Percentiles rank a stretch among this genome's conserved stretches.
Conservation (phyloP, 1,140 invertebrate genomes). For the Calephelis virginiensis region DNA sequence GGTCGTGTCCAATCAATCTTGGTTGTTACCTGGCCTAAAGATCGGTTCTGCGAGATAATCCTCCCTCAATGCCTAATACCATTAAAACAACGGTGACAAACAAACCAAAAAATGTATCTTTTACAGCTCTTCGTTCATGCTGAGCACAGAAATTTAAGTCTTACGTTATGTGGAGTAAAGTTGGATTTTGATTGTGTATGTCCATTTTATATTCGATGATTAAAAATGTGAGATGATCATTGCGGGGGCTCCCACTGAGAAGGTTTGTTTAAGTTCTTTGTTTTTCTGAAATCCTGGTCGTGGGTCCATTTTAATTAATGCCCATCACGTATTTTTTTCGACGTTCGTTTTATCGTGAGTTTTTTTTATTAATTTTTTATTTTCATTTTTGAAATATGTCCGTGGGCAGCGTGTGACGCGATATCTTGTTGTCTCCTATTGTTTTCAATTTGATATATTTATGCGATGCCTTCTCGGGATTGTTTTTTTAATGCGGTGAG, state of each 20-base stretch:
- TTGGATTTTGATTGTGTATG: constrained; percentile 38
- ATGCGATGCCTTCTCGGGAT: constrained; percentile 62
- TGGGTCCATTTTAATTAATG: constrained; percentile 78
- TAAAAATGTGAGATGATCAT: constrained; percentile 77
- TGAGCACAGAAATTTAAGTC: constrained; percentile 16
- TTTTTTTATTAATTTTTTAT: constrained; percentile 43
- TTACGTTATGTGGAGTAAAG: constrained; percentile 29
- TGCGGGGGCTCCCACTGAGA: constrained; percentile 74
- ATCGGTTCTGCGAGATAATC: constrained; percentile 73
- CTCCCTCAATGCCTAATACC: constrained; percentile 75
- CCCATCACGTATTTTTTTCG: constrained; percentile 76
- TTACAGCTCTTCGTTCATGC: constrained; percentile 56
- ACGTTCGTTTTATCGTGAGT: constrained; percentile 58
- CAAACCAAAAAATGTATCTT: constrained; percentile 70
- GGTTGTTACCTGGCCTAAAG: constrained; percentile 60
- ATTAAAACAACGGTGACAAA: constrained; percentile 78
- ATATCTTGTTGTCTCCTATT: constrained; percentile 74
- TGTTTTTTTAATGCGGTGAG: constrained; percentile 48
- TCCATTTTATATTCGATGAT: constrained; percentile 64
- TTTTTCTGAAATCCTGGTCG: constrained; percentile 74
- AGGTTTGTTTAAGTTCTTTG: constrained; percentile 75
- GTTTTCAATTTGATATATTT: constrained; percentile 77
- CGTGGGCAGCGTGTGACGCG: constrained; percentile 68
- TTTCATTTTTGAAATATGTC: constrained; percentile 70
- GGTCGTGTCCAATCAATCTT: constrained; percentile 70